phyloP scores from a whole-genome alignment of 2,888 invertebrate genomes.

The Diarsia mendica region DNA sequence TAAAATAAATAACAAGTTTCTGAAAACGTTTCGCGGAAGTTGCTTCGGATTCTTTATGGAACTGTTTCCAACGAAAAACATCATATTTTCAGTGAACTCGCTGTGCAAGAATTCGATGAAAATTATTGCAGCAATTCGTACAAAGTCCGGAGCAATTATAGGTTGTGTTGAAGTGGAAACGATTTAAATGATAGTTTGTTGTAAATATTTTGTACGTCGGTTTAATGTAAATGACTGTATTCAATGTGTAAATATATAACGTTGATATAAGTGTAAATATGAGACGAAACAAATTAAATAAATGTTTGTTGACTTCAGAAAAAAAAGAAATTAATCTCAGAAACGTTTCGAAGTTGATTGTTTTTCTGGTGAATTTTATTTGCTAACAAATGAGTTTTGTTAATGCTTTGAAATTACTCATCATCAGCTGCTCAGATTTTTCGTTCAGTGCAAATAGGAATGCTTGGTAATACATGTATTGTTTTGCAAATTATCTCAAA shows the following conservation, averaged over 20 bases:
- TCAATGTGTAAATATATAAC: slow-evolving; percentile 82
- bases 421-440: background rate
- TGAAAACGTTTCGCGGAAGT: slow-evolving; percentile 56
- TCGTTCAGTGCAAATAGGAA: background rate
- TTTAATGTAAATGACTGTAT: slow-evolving; percentile 74
- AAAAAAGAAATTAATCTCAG: no score
- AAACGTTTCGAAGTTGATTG: slow-evolving; percentile 1
- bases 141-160: slow-evolving; percentile 42
- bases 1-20: slow-evolving; percentile 76
- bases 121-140: slow-evolving; percentile 25
- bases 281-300: slow-evolving; percentile 72
- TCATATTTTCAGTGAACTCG: slow-evolving; percentile 16
- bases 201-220: slow-evolving; percentile 76
- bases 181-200: slow-evolving; percentile 46
- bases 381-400: background rate
- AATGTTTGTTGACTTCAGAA: slow-evolving; percentile 82
- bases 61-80: slow-evolving; percentile 30
- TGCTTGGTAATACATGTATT: background rate
- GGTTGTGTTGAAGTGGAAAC: slow-evolving; percentile 41
- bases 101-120: slow-evolving; percentile 21
- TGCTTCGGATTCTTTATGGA: slow-evolving; percentile 56
- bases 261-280: slow-evolving; percentile 76
- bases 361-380: background rate
- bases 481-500: background rate
- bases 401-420: background rate